Conservation (phyloP, 1,140 invertebrate species). For the Andrena cerasifolii region DNA sequence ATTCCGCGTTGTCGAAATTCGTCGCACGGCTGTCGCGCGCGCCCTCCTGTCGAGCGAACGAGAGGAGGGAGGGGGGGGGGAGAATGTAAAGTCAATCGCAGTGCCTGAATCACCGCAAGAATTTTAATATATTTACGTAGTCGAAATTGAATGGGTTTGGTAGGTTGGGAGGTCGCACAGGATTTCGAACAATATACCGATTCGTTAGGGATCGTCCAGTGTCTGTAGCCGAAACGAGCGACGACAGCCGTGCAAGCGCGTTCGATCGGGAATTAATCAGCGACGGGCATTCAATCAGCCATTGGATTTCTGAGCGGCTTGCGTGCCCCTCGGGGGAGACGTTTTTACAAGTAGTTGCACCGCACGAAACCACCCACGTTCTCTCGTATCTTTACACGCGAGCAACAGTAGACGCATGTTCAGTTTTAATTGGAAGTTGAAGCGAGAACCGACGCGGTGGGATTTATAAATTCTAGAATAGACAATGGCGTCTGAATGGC, state of each 20-base stretch:
- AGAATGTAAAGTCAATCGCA: constrained; percentile 62
- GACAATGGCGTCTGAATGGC: neutral
- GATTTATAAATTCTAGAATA: neutral
- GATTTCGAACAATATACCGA: neutral
- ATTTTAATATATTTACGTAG: constrained; percentile 33
- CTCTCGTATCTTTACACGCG: no score
- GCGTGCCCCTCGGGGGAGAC: no score
- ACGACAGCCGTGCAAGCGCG: constrained; percentile 13
- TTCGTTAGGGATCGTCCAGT: neutral
- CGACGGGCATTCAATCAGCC: neutral
- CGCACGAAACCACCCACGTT: no score
- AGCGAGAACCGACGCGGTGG: no score
- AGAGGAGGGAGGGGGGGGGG: constrained; percentile 23
- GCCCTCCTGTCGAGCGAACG: constrained; percentile 18
- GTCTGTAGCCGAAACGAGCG: constrained; percentile 39
- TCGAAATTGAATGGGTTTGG: constrained; percentile 13
- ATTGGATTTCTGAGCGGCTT: no score
- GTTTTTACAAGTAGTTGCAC: no score
- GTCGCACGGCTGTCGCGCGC: no score
- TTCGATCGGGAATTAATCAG: neutral
- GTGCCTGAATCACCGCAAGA: constrained; percentile 59
- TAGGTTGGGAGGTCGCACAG: constrained; percentile 1
- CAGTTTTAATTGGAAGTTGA: no score
- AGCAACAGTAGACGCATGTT: no score
- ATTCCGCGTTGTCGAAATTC: no score